These are phyloP conservation scores for Sinocyclocheilus anshuiensis DNA, from an alignment of 2,113 vertebrate species.

Conservation along the genomic window DNA sequence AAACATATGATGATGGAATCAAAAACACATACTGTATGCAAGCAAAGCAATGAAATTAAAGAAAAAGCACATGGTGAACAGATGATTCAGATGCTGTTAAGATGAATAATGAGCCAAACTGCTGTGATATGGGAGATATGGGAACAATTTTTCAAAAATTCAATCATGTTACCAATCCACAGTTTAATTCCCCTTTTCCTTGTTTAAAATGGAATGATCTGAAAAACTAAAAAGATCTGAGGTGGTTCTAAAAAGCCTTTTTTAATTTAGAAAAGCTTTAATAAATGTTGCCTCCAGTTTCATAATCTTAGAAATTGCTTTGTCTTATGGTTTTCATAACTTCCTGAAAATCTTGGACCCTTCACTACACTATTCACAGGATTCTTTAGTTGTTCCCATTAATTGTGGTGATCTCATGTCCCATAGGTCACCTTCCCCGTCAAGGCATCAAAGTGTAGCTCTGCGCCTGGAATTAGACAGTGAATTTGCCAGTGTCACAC, in stretches of 20 bases:
- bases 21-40: background rate
- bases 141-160: background rate
- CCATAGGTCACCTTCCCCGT: constrained; percentile 72
- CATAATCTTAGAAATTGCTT: no score
- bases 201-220: background rate
- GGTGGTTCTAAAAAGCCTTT: background rate
- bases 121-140: background rate
- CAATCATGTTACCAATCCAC: background rate
- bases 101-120: background rate
- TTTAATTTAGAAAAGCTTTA: no score
- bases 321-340: background rate
- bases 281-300: no score
- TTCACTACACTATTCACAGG: constrained; percentile 68
- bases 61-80: background rate
- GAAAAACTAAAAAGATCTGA: background rate
- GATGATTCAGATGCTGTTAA: background rate
- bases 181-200: background rate
- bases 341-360: background rate
- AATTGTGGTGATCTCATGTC: constrained; percentile 67
- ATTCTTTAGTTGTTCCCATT: constrained; percentile 73
- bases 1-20: background rate
- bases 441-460: constrained; percentile 50
- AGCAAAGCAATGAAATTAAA: background rate
- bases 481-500: background rate
- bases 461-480: constrained; percentile 71